Percentiles rank a stretch among this genome's conserved stretches.
Evolutionary conservation across 2,888 invertebrate species (phyloP).

Genomic region (Cheiracanthium punctorium): DNA sequence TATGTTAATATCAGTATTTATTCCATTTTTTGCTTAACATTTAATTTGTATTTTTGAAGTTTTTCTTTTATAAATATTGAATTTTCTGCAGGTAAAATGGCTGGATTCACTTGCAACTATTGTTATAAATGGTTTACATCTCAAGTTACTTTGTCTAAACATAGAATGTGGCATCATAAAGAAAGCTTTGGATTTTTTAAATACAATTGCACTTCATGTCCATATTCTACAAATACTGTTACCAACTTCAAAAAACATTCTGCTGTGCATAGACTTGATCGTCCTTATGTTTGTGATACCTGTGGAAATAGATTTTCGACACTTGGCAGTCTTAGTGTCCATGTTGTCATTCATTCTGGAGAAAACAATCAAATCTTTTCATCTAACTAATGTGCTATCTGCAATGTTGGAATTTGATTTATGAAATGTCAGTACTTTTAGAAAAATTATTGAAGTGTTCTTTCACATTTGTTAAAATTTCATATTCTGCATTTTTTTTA

Average conservation of each 20-base stretch:
- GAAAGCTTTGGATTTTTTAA: background rate
- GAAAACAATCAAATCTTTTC: too few relatives aligned
- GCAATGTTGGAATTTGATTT: too few relatives aligned
- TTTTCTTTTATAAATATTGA: background rate
- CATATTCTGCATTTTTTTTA: too few relatives aligned
- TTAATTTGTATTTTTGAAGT: too few relatives aligned
- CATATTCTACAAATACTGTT: slow-evolving; percentile 14
- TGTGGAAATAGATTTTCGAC: slow-evolving; percentile 21
- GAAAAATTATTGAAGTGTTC: too few relatives aligned
- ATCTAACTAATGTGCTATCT: too few relatives aligned
- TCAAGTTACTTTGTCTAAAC: slow-evolving; percentile 32
- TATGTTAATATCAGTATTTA: too few relatives aligned
- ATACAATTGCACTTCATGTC: slow-evolving; percentile 5
- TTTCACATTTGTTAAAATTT: too few relatives aligned
- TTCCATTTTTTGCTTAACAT: too few relatives aligned
- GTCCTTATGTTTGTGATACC: background rate
- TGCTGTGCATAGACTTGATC: background rate
- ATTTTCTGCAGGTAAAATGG: background rate
- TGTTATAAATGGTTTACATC: slow-evolving; percentile 51
- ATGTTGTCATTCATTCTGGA: slow-evolving; percentile 17
- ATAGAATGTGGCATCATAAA: slow-evolving; percentile 54
- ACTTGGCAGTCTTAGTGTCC: background rate
- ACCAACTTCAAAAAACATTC: slow-evolving; percentile 19
- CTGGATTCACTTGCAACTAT: background rate
- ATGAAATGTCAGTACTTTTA: too few relatives aligned